Base-by-base conservation (phyloP, 2,797 vertebrate species). In the Garrulus glandarius region DNA sequence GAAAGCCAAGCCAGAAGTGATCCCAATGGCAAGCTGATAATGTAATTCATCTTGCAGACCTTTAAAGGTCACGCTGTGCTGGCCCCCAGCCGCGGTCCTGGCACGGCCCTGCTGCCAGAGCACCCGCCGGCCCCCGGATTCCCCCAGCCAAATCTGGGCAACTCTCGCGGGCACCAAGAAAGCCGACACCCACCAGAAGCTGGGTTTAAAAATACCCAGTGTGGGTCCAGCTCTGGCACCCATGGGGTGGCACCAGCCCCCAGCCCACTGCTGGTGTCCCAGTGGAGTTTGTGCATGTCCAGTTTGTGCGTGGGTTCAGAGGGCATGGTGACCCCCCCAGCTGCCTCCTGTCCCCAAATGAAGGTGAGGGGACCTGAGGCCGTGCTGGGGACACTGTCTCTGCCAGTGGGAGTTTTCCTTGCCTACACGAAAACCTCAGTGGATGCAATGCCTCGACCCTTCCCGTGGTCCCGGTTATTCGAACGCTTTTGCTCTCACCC, bases 61-160 rank as follows among this genome's bases (percentile, higher is more conserved):
- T 97, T 97, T 96, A 97, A 97, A 97, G 95, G 92, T 95, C 96
- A 95, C 15, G 13, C 29, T 39, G 71, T 14, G 11, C 75, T 94
- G 89, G 89, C 60, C 69, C 56, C 36, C 26, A 6, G 39, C 80
- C 22, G 29, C 30, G 36, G 49, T 36, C 70, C 78, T 43, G 63
- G 76, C 93, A 64, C 34, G 11, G 87, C 78, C 20, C 78, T 2
- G 27, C 84, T 55, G 87, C 87, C 92, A 84, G 85, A 81, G 93
- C 74, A 52, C 21, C 79, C 24, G 24, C 60, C 10, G 5, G 64
- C 37, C 77, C 90, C 84, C 32, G 86, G 91, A 78, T 88, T 88
- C 80, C 89, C 89, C 89, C 68, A 5, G 95, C 92, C 93, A 95
- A 94, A 80, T 83, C 34, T 47, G 37, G 47, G 87, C 80, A 61